Base-by-base conservation (phyloP, 1,140 invertebrate species). In the Drosophila nikananu region DNA sequence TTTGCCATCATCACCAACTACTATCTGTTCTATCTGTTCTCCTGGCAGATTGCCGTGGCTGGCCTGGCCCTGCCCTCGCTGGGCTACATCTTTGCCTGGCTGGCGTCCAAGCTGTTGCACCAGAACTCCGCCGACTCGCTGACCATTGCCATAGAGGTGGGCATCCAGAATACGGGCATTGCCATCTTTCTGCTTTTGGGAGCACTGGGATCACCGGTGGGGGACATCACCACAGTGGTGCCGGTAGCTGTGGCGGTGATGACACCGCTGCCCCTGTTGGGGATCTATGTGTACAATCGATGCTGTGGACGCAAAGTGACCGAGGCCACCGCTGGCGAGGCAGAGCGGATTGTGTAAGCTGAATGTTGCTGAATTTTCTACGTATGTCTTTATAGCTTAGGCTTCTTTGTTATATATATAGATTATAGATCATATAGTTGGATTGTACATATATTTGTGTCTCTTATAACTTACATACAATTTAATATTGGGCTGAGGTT, bases 91-190 rank as follows among this genome's bases (percentile, higher is more conserved):
- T 93, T 96, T 37, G 98, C 97, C 30, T 96, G 95, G 67, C 23
- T 95, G 32, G 57, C 95, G 1, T 95, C 97, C 0, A 91, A 93
- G 37, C 17, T 96, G 4, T 94, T 95, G 15, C 93, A 94, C 48
- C 96, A 97, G 92, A 92, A 95, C 8, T 81, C 94, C 37, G 86
- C 94, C 19, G 97, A 99, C 86, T 94, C 96, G 9, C 93, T 98
- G 2, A 97, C 98, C 4, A 98, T 99, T 81, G 96, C 97, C 8
- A 96, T 99, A 66, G 98, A 99, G 94, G 98, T 98, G 17, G 98
- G 98, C 44, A 96, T 99, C 59, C 98, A 99, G 93, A 99, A 99
- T 93, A 98, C 98, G 0, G 98, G 98, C 21, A 97, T 99, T 75
- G 95, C 97, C 0, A 98, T 99, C 48, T 90, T 90, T 81, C 96